Evolutionary conservation across 2,888 invertebrate genomes (phyloP).

Genomic region (Mellilla xanthometata): DNA sequence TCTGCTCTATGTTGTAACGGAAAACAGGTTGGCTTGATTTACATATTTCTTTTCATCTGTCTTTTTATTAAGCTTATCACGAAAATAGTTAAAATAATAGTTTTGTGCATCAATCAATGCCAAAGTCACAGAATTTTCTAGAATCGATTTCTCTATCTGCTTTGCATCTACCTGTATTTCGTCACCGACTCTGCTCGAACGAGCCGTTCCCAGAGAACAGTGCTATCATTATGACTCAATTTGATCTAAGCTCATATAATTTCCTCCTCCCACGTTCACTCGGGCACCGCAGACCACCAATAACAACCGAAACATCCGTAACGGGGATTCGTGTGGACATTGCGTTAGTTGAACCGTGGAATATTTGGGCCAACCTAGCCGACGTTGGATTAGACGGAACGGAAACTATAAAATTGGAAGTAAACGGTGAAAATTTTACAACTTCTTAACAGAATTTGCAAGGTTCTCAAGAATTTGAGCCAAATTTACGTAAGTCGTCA

Average conservation of each 20-base stretch:
- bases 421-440: no score
- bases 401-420: background rate
- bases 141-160: background rate
- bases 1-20: background rate
- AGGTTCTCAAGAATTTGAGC: no score
- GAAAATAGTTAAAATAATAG: no score
- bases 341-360: conserved; percentile 24
- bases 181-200: conserved; percentile 4
- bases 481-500: no score
- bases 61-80: no score
- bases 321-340: conserved; percentile 38
- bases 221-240: conserved; percentile 33
- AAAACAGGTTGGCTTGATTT: no score
- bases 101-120: no score
- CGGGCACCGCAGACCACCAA: conserved; percentile 25
- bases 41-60: no score
- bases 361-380: conserved; percentile 2
- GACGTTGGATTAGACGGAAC: background rate
- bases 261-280: conserved; percentile 21
- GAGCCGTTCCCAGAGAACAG: conserved; percentile 24
- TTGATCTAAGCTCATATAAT: conserved; percentile 24
- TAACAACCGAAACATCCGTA: conserved; percentile 29
- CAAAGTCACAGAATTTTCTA: no score
- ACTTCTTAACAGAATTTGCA: no score
- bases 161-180: conserved; percentile 11